Evolutionary conservation across 2,113 vertebrate species (phyloP), one percentile per base, ranked within the genome.

Genomic region (Apeltes quadracus): DNA sequence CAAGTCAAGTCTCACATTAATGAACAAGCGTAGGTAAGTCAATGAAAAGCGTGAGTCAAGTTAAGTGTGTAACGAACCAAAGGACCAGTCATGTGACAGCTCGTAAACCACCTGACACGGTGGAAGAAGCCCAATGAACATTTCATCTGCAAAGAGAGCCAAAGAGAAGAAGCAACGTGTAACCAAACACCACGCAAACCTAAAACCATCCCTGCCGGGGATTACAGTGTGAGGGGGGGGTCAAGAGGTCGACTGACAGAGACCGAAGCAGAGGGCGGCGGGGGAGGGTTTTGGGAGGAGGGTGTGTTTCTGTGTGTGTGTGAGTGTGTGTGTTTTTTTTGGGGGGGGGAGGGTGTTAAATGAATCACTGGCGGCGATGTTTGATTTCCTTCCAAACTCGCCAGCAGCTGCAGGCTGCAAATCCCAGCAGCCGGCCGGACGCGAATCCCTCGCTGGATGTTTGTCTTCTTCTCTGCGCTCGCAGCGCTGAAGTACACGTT

Each of bases 361-460:
- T 71, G 69, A 83, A 69, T 85, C 78, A 58, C 46, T 64, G 64
- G 64, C 76, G 61, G 61, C 25, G 38, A 69, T 74, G 70, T 84
- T 82, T 84, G 83, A 84, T 84, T 84, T 78, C 38, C 36, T 48
- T 85, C 83, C 84, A 84, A 78, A 61, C 78, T 69, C 62, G 36
- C 65, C 66, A 85, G 78, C 87, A 85, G 84, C 82, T 85, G 87
- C 53, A 44, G 75, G 61, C 39, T 59, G 76, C 67, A 85, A 84
- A 79, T 72, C 83, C 75, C 78, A 29, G 29, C 2, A 29, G 29
- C 29, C 29, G 29, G n/a, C 29, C 29, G 29, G 2, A 2, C 29
- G 66, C 22, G 48, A 61, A 56, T 55, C 72, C 38, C 39, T 46
- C 7, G 10, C n/a, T 55, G 41, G 74, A 22, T 66, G 36, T 65